These are phyloP conservation scores for Pseudopleuronectes americanus DNA, from an alignment of 2,797 vertebrate species.

Conservation along the genomic window DNA sequence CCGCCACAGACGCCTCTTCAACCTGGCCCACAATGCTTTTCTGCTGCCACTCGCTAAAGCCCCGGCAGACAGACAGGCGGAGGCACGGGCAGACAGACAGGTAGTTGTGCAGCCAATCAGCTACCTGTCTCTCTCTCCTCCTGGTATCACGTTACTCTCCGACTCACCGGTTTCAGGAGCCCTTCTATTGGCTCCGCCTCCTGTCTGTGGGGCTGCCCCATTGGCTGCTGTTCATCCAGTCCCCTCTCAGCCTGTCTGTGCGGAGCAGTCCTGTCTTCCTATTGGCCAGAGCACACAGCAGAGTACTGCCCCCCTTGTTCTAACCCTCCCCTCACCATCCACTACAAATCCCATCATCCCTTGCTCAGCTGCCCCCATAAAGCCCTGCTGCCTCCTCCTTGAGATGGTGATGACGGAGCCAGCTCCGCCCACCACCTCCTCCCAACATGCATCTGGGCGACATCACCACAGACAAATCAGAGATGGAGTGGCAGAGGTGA, in stretches of 20 bases:
- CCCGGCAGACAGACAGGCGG: slow-evolving; percentile 30
- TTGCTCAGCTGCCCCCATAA: background rate
- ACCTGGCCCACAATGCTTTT: slow-evolving; percentile 69
- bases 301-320: background rate
- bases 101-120: slow-evolving; percentile 17
- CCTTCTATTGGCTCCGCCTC: slow-evolving; percentile 34
- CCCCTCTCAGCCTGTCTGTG: background rate
- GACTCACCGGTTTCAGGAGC: slow-evolving; percentile 2
- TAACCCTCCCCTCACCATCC: background rate
- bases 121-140: slow-evolving; percentile 23
- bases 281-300: slow-evolving; percentile 20
- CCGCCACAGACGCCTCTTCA: slow-evolving; percentile 57
- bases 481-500: background rate
- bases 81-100: slow-evolving; percentile 30
- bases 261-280: slow-evolving; percentile 30
- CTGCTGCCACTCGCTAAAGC: slow-evolving; percentile 80
- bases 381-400: slow-evolving; percentile 44
- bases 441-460: slow-evolving; percentile 18
- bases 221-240: slow-evolving; percentile 42
- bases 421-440: slow-evolving; percentile 7
- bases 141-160: background rate
- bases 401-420: slow-evolving; percentile 57
- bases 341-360: slow-evolving; percentile 24
- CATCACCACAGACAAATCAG: background rate
- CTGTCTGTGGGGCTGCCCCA: slow-evolving; percentile 38